Conservation (phyloP, 2,888 invertebrate genomes). For the Mimas tiliae region DNA sequence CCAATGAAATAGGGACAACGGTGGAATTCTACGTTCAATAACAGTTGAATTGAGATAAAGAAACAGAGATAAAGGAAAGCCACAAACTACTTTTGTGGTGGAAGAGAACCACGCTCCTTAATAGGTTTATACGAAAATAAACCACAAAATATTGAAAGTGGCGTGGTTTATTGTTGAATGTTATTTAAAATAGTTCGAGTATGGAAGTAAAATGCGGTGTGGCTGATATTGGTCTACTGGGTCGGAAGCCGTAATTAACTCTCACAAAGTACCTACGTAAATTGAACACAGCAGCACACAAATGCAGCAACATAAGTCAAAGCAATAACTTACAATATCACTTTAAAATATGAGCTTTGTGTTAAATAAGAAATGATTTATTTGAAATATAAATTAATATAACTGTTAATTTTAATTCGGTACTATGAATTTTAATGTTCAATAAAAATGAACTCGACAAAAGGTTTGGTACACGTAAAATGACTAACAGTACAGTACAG, state of each 20-base stretch:
- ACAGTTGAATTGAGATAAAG: background rate
- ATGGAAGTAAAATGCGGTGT: constrained; percentile 4
- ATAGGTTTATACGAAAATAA: background rate
- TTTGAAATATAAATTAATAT: no score
- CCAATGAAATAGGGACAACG: background rate
- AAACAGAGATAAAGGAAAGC: background rate
- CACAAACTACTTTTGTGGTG: background rate
- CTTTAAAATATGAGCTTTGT: no score
- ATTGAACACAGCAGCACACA: background rate
- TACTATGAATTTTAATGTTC: no score
- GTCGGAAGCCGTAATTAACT: constrained; percentile 3
- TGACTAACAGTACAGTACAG: no score
- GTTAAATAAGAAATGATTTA: no score
- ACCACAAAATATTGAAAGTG: constrained; percentile 14
- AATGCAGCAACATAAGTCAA: no score
- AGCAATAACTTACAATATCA: no score
- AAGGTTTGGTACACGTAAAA: no score
- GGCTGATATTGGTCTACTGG: background rate
- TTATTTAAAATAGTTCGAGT: constrained; percentile 6
- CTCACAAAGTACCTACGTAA: background rate
- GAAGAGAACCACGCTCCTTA: background rate
- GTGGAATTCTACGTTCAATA: background rate
- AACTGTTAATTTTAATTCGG: no score
- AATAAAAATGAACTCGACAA: no score
- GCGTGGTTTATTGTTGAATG: background rate